Conservation (phyloP, 2,888 invertebrate genomes). For the Andrena trimmerana region DNA sequence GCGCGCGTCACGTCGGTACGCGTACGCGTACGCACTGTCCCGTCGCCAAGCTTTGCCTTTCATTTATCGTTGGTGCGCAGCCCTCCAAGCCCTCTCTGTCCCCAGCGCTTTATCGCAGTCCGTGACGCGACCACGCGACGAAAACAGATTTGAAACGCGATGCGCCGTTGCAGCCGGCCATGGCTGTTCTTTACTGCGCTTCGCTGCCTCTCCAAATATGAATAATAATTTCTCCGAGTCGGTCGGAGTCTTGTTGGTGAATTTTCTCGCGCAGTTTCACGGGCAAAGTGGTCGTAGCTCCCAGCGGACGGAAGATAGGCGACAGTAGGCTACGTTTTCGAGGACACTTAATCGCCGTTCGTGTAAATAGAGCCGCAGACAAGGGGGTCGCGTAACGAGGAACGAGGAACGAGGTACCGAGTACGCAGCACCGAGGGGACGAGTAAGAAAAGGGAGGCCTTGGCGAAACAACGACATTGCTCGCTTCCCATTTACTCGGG, state of each 20-base stretch:
- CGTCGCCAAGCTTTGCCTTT: neutral
- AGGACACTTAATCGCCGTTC: constrained; percentile 54
- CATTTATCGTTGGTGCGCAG: neutral
- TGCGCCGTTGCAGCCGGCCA: neutral
- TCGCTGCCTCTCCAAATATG: constrained; percentile 35
- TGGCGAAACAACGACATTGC: neutral
- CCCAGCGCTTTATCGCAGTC: neutral
- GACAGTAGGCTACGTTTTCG: constrained; percentile 25
- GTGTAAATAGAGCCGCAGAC: constrained; percentile 50
- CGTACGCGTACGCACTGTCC: too few relatives aligned
- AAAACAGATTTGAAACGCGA: constrained; percentile 9
- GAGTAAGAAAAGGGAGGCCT: constrained; percentile 2
- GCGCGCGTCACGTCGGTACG: too few relatives aligned
- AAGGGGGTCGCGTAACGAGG: constrained; percentile 18
- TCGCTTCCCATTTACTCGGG: neutral
- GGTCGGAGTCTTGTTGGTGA: constrained; percentile 1
- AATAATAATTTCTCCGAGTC: constrained; percentile 51
- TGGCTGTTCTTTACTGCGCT: constrained; percentile 33
- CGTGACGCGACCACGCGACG: neutral
- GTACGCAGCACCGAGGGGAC: neutral
- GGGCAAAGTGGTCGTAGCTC: too few relatives aligned
- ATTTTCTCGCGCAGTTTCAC: too few relatives aligned
- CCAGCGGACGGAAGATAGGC: neutral
- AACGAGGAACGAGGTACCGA: constrained; percentile 25
- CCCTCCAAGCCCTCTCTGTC: too few relatives aligned